Conservation (phyloP, 2,888 invertebrate genomes). For the Aquatica leii region DNA sequence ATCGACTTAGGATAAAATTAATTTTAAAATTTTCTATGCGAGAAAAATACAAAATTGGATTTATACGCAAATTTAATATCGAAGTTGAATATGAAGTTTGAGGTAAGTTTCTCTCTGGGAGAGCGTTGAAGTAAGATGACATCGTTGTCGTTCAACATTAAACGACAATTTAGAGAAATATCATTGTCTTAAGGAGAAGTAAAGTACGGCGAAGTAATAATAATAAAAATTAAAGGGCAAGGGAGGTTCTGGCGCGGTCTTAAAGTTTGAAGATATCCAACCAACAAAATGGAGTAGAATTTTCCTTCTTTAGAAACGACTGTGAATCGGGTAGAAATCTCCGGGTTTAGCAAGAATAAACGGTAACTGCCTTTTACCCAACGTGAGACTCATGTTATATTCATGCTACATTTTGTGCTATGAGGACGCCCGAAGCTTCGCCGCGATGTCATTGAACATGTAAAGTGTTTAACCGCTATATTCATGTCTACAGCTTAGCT, state of each 20-base stretch:
- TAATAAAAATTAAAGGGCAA: constrained; percentile 19
- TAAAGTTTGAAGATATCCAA: constrained; percentile 18
- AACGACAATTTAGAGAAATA: constrained; percentile 10
- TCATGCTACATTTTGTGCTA: constrained; percentile 42
- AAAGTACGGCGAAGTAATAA: constrained; percentile 9
- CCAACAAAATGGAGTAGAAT: constrained; percentile 7
- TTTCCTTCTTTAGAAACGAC: constrained; percentile 13
- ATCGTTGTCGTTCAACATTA: neutral
- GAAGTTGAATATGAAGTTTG: neutral
- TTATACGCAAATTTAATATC: constrained; percentile 3
- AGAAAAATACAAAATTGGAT: too few species aligned
- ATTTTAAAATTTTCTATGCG: too few species aligned
- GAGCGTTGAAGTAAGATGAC: neutral
- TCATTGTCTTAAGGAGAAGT: constrained; percentile 3
- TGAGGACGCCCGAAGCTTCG: constrained; percentile 37
- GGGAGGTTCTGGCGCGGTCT: constrained; percentile 2
- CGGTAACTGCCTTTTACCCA: constrained; percentile 42
- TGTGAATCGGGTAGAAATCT: constrained; percentile 33
- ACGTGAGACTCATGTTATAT: constrained; percentile 44
- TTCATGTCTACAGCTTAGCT: constrained; percentile 37
- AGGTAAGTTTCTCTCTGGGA: neutral
- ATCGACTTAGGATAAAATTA: neutral
- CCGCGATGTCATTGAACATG: constrained; percentile 41
- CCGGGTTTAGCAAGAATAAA: constrained; percentile 39
- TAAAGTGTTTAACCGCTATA: constrained; percentile 41